Evolutionary conservation across 2,113 vertebrate genomes (phyloP), one percentile per base, ranked within the genome.

Genomic region (Speoplatyrhinus poulsoni): DNA sequence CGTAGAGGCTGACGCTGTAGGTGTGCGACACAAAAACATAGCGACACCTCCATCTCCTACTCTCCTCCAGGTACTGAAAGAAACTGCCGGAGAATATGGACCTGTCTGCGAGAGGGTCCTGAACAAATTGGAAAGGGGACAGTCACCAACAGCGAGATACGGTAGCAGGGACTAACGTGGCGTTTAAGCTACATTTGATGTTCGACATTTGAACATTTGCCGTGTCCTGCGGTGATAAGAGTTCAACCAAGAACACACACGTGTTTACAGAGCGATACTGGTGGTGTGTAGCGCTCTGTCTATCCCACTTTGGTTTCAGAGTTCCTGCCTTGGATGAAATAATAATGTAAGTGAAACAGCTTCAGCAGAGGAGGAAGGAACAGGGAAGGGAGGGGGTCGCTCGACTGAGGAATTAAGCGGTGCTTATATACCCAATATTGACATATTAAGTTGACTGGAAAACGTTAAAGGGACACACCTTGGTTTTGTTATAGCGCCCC

Each of bases 21-120:
- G 94, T 94, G 87, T 96, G 93, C 0, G 94, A 94, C 62, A 99
- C 95, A 0, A 94, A 90, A 0, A 96, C 93, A 75, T 94, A 98
- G 36, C 96, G 95, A 80, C 94, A 95, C 77, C 95, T 90, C 96
- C 96, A 99, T 79, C 97, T 99, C 85, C 94, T 95, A 79, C 89
- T 98, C 84, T 98, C 96, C 69, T 98, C 96, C 17, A 96, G 87
- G 85, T 96, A 96, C 87, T 98, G 95, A 82, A 96, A 98, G 60
- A 99, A 90, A 83, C 91, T 93, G 49, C 97, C 96, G 0, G 97
- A 99, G 90, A 98, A 98, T 85, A 99, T 96, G 84, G 92, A 90
- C 0, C 92, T 93, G 69, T 95, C 95, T 1, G 93, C 93, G 75
- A 97, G 86, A 0, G 96, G 94, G n/a, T 95, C 91, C 97, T 98